Base-by-base conservation (phyloP, 2,113 vertebrate species). In the Psettodes erumei region DNA sequence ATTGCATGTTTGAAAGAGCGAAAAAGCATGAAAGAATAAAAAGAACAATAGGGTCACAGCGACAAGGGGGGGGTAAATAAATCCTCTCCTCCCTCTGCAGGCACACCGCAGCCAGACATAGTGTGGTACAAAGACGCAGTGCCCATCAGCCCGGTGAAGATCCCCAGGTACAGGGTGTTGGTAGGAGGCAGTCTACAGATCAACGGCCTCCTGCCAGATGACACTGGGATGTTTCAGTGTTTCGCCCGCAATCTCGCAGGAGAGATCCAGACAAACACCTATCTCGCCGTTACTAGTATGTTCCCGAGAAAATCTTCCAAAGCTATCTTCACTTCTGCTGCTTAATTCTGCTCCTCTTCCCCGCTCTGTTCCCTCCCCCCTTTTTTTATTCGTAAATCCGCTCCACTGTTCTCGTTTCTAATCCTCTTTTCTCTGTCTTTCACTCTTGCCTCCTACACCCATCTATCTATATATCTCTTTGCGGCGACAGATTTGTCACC, bases 211-310 rank as follows among this genome's bases (percentile, higher is more conserved):
- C 64, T 96, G 64, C 98, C 98, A 0, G 96, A 97, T 0, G 98
- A 99, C 93, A 98, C 98, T 0, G 97, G 98, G 32, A 99, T 98
- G 97, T 98, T 99, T 91, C 98, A 99, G 91, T 99, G 98, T 91
- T 99, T 98, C 0, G 97, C 96, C 33, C 95, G 95, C 72, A 99
- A 97, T 1, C 89, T 93, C 0, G 97, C 96, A 0, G 98, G 98
- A 16, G 97, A 99, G 91, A 96, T 95, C 78, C 98, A 99, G 90
- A 96, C 97, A 75, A 97, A 97, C 93, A 98, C 97, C 60, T 99
- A 99, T 93, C 94, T 99, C 51, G 97, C 97, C 0, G 98, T 99
- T 88, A 99, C 98, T 79, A 99, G 98, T 99, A 94, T 21, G 94
- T 90, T 48, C 53, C 59, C 73, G 35, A 77, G 28, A 50, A 66